Evolutionary conservation across 2,113 vertebrate genomes (phyloP).

Genomic region (Cranoglanis bouderius): DNA sequence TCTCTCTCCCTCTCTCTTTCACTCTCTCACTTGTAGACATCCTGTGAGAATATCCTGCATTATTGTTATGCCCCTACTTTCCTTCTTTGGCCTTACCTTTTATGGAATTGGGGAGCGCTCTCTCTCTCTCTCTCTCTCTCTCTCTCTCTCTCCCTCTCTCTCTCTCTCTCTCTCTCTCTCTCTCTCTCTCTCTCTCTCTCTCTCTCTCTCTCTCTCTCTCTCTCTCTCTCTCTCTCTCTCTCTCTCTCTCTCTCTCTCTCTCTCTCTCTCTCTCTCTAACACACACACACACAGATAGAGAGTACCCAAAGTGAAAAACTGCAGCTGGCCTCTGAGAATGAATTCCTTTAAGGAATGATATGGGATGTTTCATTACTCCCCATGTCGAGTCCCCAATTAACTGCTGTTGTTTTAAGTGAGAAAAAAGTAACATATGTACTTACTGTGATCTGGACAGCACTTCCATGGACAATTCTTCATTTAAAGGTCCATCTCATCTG

Average conservation of each 20-base stretch:
- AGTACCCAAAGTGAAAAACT: conserved; percentile 7
- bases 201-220: conserved; percentile 33
- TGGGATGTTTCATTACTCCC: neutral
- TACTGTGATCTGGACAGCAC: neutral
- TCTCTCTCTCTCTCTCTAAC: too few relatives aligned
- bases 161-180: neutral
- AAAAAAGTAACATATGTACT: neutral
- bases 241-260: neutral
- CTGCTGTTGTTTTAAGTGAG: neutral
- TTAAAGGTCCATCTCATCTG: neutral
- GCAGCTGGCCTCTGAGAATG: conserved; percentile 29
- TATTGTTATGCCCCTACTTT: conserved; percentile 54
- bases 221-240: conserved; percentile 8
- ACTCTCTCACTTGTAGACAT: conserved; percentile 65
- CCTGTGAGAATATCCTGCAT: conserved; percentile 77
- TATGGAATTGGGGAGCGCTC: conserved; percentile 67
- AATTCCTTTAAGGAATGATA: neutral
- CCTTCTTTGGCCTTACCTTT: conserved; percentile 65
- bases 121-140: conserved; percentile 34
- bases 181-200: too few relatives aligned
- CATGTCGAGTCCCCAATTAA: neutral
- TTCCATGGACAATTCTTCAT: neutral
- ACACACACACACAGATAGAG: conserved; percentile 6
- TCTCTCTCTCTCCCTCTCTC: conserved; percentile 11
- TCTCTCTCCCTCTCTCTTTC: conserved; percentile 51